Base-by-base conservation (phyloP, 2,113 vertebrate species). In the Caracal caracal region DNA sequence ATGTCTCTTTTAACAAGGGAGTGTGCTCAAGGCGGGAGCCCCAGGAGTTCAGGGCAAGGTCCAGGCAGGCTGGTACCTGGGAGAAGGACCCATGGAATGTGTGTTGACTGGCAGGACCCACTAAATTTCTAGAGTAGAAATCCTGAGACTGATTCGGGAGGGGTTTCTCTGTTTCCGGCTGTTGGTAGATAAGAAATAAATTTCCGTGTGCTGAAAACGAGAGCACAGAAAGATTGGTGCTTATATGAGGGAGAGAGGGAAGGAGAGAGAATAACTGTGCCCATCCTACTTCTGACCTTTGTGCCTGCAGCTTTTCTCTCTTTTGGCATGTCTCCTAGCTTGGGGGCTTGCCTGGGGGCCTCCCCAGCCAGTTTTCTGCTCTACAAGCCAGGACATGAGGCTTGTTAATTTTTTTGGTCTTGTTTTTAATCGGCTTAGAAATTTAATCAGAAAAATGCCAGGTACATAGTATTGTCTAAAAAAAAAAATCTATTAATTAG, bases 401-500 rank as follows among this genome's bases (percentile, higher is more conserved):
- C 24, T 80, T 92, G 83, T 73, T 86, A 95, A 73, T 65, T 28
- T 89, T 89, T 95, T 66, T 61, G 51, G 93, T 80, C 68, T 96
- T n/a, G 59, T 76, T 97, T 97, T 97, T 96, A 94, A 94, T 80
- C 1, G 2, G 53, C n/a, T 92, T 88, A 73, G 84, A 96, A 94
- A 94, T 83, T 88, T 96, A 94, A 86, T 95, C 49, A 97, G 76
- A 90, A 96, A 80, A 96, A 71, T 90, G 30, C 53, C 65, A 83
- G n/a, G 30, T 79, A 73, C 61, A 35, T 78, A 49, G 26, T 83
- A 66, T 68, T 93, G 51, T 90, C 43, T 79, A 6, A 79, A 93
- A 87, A 71, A 71, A 65, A 51, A 82, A 91, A 84, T 56, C 65
- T 85, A 30, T 95, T 97, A 97, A 96, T 97, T 96, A 97, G 75